Percentiles rank a stretch among this genome's conserved stretches.
These are phyloP conservation scores for Botia kubotai DNA, from an alignment of 2,797 vertebrate genomes.

Conservation along the genomic window DNA sequence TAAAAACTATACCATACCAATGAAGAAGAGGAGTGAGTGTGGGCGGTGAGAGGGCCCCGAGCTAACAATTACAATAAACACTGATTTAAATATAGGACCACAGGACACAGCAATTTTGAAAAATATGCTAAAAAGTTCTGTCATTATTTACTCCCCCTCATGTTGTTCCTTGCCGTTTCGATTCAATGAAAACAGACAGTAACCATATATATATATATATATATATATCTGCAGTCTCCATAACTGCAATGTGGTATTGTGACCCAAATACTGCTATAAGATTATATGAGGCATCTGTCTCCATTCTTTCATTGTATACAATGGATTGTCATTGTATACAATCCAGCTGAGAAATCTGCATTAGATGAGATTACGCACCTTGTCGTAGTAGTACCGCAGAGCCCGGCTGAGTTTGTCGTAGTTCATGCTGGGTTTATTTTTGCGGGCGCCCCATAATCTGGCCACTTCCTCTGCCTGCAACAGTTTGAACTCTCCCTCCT, in stretches of 20 bases:
- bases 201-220: too few relatives aligned
- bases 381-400: conserved; percentile 97
- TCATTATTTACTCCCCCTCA: not conserved
- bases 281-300: too few relatives aligned
- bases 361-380: conserved; percentile 75
- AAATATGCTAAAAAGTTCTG: too few relatives aligned
- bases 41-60: not conserved
- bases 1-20: not conserved
- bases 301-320: not conserved
- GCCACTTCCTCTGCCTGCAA: conserved; percentile 97
- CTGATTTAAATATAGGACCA: conserved; percentile 6
- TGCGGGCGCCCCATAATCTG: conserved; percentile 94
- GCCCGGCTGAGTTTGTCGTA: conserved; percentile 98
- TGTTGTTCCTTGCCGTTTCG: not conserved
- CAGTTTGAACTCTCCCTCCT: conserved; percentile 96
- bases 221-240: too few relatives aligned
- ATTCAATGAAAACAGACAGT: too few relatives aligned
- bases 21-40: conserved; percentile 9
- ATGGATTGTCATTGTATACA: not conserved
- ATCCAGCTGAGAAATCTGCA: not conserved
- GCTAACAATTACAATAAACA: conserved; percentile 16
- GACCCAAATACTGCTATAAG: too few relatives aligned
- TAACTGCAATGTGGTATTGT: too few relatives aligned
- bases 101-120: not conserved
- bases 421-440: conserved; percentile 99